A percentile compares a stretch with the other conserved stretches of the same genome.
These are phyloP conservation scores for Sphaeridia pumilis DNA, from an alignment of 2,888 invertebrate species.

Conservation along the genomic window DNA sequence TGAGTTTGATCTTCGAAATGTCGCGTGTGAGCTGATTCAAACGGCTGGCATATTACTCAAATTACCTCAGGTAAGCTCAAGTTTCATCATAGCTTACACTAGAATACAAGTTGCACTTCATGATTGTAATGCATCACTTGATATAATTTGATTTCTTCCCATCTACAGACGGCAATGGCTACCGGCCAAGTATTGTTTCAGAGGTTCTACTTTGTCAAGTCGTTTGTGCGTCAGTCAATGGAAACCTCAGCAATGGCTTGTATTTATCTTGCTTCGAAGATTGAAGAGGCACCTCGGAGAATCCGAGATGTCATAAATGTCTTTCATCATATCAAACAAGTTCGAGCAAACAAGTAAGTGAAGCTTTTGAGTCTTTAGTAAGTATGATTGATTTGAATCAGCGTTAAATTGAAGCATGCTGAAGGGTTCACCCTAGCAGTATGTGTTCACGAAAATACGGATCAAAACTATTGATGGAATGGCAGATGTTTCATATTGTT, in stretches of 20 bases:
- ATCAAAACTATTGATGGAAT: too few relatives aligned
- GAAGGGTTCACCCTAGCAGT: too few relatives aligned
- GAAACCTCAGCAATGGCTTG: constrained; percentile 98
- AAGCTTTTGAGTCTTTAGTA: background rate
- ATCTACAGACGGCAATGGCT: constrained; percentile 84
- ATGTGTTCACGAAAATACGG: too few relatives aligned
- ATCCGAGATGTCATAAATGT: constrained; percentile 96
- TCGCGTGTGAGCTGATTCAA: constrained; percentile 97
- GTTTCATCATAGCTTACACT: too few relatives aligned
- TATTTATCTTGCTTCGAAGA: constrained; percentile 93
- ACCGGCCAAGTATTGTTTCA: constrained; percentile 97
- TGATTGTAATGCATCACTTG: too few relatives aligned
- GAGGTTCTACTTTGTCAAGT: constrained; percentile 96
- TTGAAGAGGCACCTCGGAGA: constrained; percentile 92
- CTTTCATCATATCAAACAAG: constrained; percentile 94
- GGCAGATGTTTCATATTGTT: too few relatives aligned
- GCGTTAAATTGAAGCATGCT: too few relatives aligned
- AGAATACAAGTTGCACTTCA: too few relatives aligned
- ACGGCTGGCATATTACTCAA: constrained; percentile 92
- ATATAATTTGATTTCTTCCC: constrained; percentile 17
- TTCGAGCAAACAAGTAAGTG: constrained; percentile 73
- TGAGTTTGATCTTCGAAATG: constrained; percentile 81
- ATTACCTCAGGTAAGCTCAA: constrained; percentile 67
- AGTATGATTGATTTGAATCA: too few relatives aligned
- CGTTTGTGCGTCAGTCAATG: constrained; percentile 92